Conservation (phyloP, 2,113 vertebrate genomes). For the Theristicus caerulescens region DNA sequence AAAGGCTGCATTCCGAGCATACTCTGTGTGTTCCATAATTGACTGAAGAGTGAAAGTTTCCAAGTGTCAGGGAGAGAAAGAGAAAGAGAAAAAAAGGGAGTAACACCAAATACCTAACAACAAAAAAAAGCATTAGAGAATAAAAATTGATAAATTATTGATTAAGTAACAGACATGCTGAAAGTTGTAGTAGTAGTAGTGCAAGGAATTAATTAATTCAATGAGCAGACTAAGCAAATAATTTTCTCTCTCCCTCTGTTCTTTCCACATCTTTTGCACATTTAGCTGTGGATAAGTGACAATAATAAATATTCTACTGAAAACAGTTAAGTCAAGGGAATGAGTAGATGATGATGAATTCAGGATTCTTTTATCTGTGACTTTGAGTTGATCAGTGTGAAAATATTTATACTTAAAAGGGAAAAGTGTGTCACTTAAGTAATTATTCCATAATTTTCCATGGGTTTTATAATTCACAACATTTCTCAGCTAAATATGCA, state of each 20-base stretch:
- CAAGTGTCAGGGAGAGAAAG: background rate
- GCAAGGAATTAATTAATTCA: background rate
- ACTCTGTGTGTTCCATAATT: background rate
- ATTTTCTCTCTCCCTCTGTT: background rate
- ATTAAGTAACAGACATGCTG: conserved; percentile 2
- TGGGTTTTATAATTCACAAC: background rate
- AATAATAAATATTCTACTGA: background rate
- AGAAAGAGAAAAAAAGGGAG: background rate
- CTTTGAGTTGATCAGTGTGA: background rate
- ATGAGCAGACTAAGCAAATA: background rate
- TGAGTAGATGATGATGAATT: background rate
- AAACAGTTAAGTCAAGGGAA: background rate
- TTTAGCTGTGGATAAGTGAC: background rate
- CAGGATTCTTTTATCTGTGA: background rate
- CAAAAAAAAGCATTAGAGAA: background rate
- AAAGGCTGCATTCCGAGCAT: background rate
- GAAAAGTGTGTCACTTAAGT: background rate
- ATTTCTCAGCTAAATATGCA: background rate
- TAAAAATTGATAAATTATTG: background rate
- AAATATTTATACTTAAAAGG: background rate
- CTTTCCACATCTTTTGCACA: background rate
- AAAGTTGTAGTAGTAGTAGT: background rate
- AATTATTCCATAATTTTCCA: background rate
- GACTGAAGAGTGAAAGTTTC: background rate
- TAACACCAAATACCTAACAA: background rate